A percentile compares a stretch with the other conserved stretches of the same genome.
These are phyloP conservation scores for Paradoxurus hermaphroditus DNA, from an alignment of 2,113 vertebrate species.

Conservation along the genomic window DNA sequence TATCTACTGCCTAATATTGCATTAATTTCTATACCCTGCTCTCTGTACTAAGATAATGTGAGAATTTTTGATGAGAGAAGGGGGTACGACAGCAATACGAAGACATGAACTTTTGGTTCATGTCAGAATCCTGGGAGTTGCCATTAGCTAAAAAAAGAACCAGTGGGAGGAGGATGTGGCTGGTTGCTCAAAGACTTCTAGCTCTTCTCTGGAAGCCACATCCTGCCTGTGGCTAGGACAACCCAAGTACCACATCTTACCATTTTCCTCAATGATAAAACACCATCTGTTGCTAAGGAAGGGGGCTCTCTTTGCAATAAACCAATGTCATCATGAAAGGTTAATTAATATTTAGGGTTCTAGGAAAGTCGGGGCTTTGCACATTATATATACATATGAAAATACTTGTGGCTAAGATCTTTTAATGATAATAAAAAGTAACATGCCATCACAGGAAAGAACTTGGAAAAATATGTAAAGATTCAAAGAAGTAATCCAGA, in stretches of 20 bases:
- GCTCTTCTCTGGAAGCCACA: constrained; percentile 43
- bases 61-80: constrained; percentile 1
- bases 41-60: background rate
- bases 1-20: background rate
- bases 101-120: constrained; percentile 15
- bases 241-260: constrained; percentile 51
- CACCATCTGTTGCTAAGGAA: constrained; percentile 16
- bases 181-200: constrained; percentile 51
- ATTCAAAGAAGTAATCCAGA: background rate
- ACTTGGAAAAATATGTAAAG: background rate
- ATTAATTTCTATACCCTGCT: background rate
- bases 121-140: constrained; percentile 63
- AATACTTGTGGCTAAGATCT: background rate
- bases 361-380: background rate
- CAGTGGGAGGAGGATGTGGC: constrained; percentile 72
- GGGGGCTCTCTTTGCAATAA: background rate
- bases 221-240: constrained; percentile 68
- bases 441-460: background rate
- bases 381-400: background rate
- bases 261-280: constrained; percentile 35
- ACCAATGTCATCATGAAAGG: rapidly evolving
- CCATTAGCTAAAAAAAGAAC: constrained; percentile 70
- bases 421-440: background rate
- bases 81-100: background rate
- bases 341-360: background rate